These are phyloP conservation scores for Miltochrista miniata DNA, from an alignment of 2,888 invertebrate species.

Conservation along the genomic window DNA sequence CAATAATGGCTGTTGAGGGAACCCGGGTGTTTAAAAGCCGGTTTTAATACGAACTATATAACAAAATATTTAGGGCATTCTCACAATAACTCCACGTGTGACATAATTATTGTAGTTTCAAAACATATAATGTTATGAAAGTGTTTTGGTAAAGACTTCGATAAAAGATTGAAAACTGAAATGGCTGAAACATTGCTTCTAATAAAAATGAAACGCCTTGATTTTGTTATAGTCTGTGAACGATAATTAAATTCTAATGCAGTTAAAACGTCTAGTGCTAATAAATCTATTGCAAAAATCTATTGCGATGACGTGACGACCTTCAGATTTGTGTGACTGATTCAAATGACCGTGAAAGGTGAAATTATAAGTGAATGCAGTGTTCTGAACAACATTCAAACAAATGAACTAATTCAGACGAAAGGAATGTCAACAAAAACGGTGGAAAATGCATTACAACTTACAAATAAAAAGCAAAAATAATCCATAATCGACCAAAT, in stretches of 20 bases:
- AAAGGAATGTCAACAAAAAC: neutral
- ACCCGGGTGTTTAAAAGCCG: conserved; percentile 2
- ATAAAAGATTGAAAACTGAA: no score
- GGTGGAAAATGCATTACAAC: conserved; percentile 30
- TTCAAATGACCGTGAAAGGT: neutral
- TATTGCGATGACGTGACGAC: no score
- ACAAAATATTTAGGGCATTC: neutral
- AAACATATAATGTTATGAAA: neutral
- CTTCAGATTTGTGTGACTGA: neutral
- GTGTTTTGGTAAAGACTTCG: no score
- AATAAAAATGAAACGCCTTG: no score
- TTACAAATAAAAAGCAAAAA: conserved; percentile 50
- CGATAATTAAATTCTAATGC: no score
- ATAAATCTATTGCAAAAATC: no score
- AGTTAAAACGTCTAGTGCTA: no score
- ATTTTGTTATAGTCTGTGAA: no score
- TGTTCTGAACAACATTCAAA: neutral
- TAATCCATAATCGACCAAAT: conserved; percentile 44
- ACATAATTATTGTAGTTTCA: neutral
- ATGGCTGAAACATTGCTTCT: no score
- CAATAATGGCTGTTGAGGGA: conserved; percentile 21
- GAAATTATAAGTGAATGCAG: neutral
- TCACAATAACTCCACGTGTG: neutral
- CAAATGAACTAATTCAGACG: neutral
- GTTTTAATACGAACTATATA: neutral